Evolutionary conservation across 2,797 vertebrate species (phyloP).

Genomic region (Gymnoscopelus braueri): DNA sequence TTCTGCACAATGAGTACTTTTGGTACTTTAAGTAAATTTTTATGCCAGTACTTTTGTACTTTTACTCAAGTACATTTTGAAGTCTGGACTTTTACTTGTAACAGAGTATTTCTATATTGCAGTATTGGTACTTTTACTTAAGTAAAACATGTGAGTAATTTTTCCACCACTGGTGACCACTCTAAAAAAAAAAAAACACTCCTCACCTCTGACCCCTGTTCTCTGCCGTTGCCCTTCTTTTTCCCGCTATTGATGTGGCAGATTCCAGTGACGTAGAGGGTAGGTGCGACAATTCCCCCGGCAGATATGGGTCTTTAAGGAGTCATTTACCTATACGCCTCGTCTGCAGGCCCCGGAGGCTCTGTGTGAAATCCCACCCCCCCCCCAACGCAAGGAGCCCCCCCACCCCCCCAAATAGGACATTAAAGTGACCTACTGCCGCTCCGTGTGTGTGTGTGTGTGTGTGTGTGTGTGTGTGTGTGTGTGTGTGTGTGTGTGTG

Average conservation of each 20-base stretch:
- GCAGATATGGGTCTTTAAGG: constrained; percentile 64
- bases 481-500: constrained; percentile 7
- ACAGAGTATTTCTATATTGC: no score
- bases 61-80: no score
- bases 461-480: background rate
- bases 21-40: no score
- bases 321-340: constrained; percentile 49
- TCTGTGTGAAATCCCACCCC: constrained; percentile 63
- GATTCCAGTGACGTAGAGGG: constrained; percentile 69
- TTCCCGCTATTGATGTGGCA: constrained; percentile 71
- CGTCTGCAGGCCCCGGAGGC: constrained; percentile 31
- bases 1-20: no score
- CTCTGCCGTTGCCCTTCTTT: constrained; percentile 22
- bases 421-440: constrained; percentile 44
- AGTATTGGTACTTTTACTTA: no score
- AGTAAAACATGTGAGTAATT: no score
- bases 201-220: constrained; percentile 71
- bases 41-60: no score
- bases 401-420: constrained; percentile 38
- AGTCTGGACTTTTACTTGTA: no score
- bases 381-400: constrained; percentile 19
- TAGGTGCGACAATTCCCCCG: constrained; percentile 70
- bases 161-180: constrained; percentile 5
- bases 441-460: constrained; percentile 19
- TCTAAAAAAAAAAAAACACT: constrained; percentile 44